Conservation (phyloP, 1,140 invertebrate species). For the Octopus bimaculoides region DNA sequence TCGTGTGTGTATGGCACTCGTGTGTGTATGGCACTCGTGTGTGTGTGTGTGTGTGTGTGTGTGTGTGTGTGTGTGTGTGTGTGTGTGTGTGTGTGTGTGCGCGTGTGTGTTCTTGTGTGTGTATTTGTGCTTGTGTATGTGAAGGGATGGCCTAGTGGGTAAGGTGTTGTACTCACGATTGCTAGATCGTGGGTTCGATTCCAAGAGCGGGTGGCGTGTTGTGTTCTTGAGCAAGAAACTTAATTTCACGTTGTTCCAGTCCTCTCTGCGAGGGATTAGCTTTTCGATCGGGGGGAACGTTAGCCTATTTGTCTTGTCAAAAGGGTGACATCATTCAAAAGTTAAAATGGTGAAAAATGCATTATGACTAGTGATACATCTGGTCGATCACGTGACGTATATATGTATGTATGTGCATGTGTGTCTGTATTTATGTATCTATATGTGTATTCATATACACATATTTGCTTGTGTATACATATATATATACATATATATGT, state of each 20-base stretch:
- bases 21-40: neutral
- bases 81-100: neutral
- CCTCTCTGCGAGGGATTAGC: too few species aligned
- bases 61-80: conserved; percentile 1
- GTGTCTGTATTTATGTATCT: neutral
- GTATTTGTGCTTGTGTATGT: neutral
- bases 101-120: neutral
- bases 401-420: neutral
- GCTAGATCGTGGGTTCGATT: neutral
- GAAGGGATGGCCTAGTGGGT: neutral
- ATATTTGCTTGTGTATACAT: conserved; percentile 10
- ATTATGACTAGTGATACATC: neutral
- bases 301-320: too few species aligned
- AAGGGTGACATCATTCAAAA: too few species aligned
- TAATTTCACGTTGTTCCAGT: too few species aligned
- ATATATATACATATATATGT: conserved; percentile 2
- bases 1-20: too few species aligned
- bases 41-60: conserved; percentile 15
- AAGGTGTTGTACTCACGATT: neutral
- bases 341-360: too few species aligned
- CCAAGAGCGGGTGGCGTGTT: too few species aligned
- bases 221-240: too few species aligned
- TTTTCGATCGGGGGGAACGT: too few species aligned
- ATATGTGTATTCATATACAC: neutral
- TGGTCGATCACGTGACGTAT: too few species aligned